Base-by-base conservation (phyloP, 2,797 vertebrate species). In the Enteromius unitaeniatus region DNA sequence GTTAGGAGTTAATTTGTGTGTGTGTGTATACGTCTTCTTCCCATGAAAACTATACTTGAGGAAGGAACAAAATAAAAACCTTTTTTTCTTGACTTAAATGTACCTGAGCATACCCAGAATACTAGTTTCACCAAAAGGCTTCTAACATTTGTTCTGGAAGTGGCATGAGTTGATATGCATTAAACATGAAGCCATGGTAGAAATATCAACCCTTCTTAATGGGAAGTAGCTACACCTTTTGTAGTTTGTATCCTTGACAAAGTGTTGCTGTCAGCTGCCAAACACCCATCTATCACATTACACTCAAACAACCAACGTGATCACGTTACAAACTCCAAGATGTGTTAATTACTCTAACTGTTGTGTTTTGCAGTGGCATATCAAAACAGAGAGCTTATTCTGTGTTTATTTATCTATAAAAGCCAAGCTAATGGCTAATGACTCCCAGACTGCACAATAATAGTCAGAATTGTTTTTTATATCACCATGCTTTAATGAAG, bases 321-420 rank as follows among this genome's bases (percentile, higher is more conserved):
- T 84, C 75, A 78, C 0, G 42, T 84, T 84, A 40, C 67, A 4
- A 51, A 70, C 42, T 28, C 40, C 40, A 19, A 51, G 75, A 72
- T 84, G 53, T 49, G 65, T 84, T 84, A 84, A 84, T 78, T 84
- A 84, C 82, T 72, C 65, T 49, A 78, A 84, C 51, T 75, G 47
- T 87, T 83, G 79, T n/a, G 21, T 67, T 86, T 86, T 83, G 68
- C 80, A 81, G 58, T 45, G 13, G 9, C 51, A 8, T 85, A 37
- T 79, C 62, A 70, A 45, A 60, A 84, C 19, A 60, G 26, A 84
- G 14, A 72, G 78, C 9, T 23, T 42, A 49, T 67, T 64, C 67
- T 67, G n/a, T 74, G 19, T 85, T 85, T 83, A 72, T 81, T 84
- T 85, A 78, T 70, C 79, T 83, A 79, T 86, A 87, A 87, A 86